These are phyloP conservation scores for Vesta saturnalis DNA, from an alignment of 2,888 invertebrate species.

Conservation along the genomic window DNA sequence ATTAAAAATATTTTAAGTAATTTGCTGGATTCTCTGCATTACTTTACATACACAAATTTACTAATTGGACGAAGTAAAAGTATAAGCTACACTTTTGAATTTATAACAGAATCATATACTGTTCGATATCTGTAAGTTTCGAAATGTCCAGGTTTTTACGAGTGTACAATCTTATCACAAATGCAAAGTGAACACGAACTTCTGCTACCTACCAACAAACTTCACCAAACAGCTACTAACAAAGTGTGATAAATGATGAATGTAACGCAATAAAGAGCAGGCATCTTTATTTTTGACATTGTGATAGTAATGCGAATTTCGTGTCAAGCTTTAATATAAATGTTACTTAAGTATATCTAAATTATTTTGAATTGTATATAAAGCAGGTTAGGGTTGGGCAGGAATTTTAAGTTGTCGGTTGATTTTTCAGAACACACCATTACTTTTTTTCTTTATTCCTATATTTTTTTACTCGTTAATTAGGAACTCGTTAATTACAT, in stretches of 20 bases:
- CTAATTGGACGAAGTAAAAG: slow-evolving; percentile 13
- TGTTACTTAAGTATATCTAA: slow-evolving; percentile 36
- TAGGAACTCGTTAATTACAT: slow-evolving; percentile 23
- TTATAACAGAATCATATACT: slow-evolving; percentile 32
- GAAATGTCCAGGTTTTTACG: slow-evolving; percentile 53
- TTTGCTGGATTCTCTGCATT: background rate
- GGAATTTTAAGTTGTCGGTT: slow-evolving; percentile 30
- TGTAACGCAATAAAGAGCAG: slow-evolving; percentile 44
- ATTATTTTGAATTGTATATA: slow-evolving; percentile 32
- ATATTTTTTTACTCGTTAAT: slow-evolving; percentile 27
- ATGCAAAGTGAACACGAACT: slow-evolving; percentile 58
- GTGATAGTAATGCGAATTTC: slow-evolving; percentile 39
- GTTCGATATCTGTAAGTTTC: slow-evolving; percentile 34
- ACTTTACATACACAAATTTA: background rate
- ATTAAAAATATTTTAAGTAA: background rate
- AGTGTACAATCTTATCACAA: slow-evolving; percentile 53
- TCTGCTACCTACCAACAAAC: slow-evolving; percentile 46
- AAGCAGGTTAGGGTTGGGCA: slow-evolving; percentile 27
- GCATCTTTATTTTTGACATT: slow-evolving; percentile 40
- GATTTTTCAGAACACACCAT: slow-evolving; percentile 22
- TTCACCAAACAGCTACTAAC: slow-evolving; percentile 39
- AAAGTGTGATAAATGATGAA: slow-evolving; percentile 45
- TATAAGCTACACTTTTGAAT: slow-evolving; percentile 32
- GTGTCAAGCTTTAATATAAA: slow-evolving; percentile 39
- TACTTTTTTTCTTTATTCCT: background rate